Evolutionary conservation across 1,140 invertebrate genomes (phyloP), one percentile per base, ranked within the genome.

Genomic region (Plodia interpunctella): DNA sequence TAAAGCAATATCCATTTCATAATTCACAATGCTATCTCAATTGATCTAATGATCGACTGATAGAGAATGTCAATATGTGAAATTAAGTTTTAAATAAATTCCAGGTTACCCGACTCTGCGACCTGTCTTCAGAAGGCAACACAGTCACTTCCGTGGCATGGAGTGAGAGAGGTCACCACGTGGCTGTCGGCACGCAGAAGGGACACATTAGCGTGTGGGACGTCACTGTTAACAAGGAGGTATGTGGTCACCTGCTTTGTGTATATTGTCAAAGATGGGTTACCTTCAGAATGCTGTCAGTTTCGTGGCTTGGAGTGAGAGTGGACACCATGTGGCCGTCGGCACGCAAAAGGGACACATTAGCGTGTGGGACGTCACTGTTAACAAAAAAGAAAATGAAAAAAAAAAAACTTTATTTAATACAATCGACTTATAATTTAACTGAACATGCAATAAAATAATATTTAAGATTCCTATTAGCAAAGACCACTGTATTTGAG

Each of bases 221-320:
- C 83, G 98, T 99, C 4, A 93, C 96, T 30, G 96, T 96, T n/a
- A 98, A 95, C 69, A 99, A 99, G 84, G 94, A 98, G 91, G 93
- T 94, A 54, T 68, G 76, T 64, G 4, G 21, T 6, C 9, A 9
- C 1, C 30, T 32, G 4, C 9, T 25, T 25, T 25, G 2, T 25
- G 2, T 25, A 25, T 3, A 25, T 25, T 25, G n/a, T n/a, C n/a
- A 25, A 25, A 25, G 21, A 25, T 25, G 21, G 21, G 21, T 25
- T 25, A 3, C 2, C 21, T 25, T 6, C 6, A 3, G 21, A 25
- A 2, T 6, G 6, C 21, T 3, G 6, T 25, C 21, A n/a, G n/a
- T n/a, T n/a, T n/a, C n/a, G 99, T 99, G 9, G 97, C 98, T 13
- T 99, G 99, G 99, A 98, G 98, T 78, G 98, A 99, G 84, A 92